These are phyloP conservation scores for Campopleginae sp. DNA, from an alignment of 2,888 invertebrate species.

Conservation along the genomic window DNA sequence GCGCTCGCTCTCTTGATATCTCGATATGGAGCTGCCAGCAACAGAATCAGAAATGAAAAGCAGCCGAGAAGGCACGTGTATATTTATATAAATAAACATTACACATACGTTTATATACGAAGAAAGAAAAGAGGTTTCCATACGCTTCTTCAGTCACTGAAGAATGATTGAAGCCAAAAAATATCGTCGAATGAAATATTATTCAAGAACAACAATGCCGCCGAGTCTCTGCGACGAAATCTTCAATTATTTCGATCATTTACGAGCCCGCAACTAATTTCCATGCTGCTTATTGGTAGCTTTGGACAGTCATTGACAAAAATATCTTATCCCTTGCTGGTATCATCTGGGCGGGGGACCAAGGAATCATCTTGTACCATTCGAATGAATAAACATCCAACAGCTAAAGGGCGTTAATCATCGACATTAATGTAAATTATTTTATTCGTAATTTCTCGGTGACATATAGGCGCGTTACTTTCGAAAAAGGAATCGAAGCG, in stretches of 20 bases:
- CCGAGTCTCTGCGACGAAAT: neutral
- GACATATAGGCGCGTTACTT: neutral
- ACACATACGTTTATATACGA: neutral
- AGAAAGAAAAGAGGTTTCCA: neutral
- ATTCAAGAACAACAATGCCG: neutral
- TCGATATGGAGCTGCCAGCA: conserved; percentile 63
- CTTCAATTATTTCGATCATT: neutral
- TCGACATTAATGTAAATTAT: neutral
- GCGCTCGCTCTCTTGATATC: conserved; percentile 62
- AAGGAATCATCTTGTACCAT: neutral
- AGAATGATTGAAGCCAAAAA: conserved; percentile 5
- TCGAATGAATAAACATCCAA: neutral
- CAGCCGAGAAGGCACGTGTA: conserved; percentile 56
- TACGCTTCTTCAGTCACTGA: conserved; percentile 6
- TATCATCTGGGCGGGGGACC: neutral
- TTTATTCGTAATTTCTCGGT: neutral
- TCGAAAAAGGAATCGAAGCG: neutral
- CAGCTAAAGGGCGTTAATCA: neutral
- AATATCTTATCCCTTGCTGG: neutral
- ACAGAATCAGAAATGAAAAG: conserved; percentile 46
- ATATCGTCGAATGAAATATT: neutral
- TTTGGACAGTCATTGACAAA: neutral
- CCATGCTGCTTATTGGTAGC: neutral
- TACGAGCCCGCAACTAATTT: neutral
- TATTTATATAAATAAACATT: neutral